These are phyloP conservation scores for Triplophysa yarkandensis DNA, from an alignment of 2,797 vertebrate genomes.

Conservation along the genomic window DNA sequence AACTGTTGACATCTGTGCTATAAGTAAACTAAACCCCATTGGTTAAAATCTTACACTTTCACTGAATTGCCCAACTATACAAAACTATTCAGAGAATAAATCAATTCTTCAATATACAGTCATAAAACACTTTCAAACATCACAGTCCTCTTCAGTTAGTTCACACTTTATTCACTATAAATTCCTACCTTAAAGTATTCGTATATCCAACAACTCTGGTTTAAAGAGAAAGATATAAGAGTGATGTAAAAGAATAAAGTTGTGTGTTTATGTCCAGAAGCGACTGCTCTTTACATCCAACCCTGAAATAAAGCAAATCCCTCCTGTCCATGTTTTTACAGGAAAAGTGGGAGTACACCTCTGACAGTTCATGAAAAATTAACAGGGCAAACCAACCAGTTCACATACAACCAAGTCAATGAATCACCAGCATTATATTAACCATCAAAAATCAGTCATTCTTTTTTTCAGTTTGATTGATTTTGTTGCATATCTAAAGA, in stretches of 20 bases:
- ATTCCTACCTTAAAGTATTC: slow-evolving; percentile 25
- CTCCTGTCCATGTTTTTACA: slow-evolving; percentile 29
- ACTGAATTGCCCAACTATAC: no score
- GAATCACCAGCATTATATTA: not conserved
- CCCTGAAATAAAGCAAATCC: slow-evolving; percentile 3
- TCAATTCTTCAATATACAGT: not conserved
- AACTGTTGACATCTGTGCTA: no score
- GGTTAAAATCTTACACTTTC: no score
- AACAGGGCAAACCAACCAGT: slow-evolving; percentile 24
- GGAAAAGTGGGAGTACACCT: slow-evolving; percentile 28
- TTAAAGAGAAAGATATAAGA: not conserved
- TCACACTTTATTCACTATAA: not conserved
- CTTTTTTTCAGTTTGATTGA: slow-evolving; percentile 30
- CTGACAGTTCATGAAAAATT: slow-evolving; percentile 49
- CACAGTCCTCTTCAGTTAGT: not conserved
- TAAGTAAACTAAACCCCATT: no score
- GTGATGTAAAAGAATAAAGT: not conserved
- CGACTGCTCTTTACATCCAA: slow-evolving; percentile 19
- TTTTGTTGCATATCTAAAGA: not conserved
- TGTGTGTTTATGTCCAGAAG: not conserved
- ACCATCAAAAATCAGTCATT: slow-evolving; percentile 3
- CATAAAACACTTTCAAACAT: not conserved
- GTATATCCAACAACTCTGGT: slow-evolving; percentile 12
- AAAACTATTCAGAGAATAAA: no score
- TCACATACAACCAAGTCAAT: slow-evolving; percentile 9